Evolutionary conservation across 2,797 vertebrate genomes (phyloP).

Genomic region (Periophthalmus magnuspinnatus): DNA sequence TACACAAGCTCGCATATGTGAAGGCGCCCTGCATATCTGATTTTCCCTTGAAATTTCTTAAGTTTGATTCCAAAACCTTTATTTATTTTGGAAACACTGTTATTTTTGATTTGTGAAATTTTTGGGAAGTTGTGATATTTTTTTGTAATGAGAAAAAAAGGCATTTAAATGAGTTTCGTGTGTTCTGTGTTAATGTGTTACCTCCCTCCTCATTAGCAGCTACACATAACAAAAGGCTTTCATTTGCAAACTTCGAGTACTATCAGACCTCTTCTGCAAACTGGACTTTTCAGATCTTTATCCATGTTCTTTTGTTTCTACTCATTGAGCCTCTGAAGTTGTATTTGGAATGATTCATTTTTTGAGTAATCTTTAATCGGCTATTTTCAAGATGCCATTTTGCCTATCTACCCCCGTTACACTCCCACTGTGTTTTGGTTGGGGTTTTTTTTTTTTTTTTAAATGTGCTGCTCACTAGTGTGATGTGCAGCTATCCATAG

Average conservation of each 20-base stretch:
- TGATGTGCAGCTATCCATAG: too few relatives aligned
- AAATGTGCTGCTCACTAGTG: too few relatives aligned
- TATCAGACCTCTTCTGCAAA: too few relatives aligned
- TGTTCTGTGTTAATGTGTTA: not conserved
- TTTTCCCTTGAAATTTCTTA: not conserved
- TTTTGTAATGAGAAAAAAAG: not conserved
- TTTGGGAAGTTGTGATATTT: not conserved
- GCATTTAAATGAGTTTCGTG: not conserved
- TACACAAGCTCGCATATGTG: not conserved
- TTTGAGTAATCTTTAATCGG: too few relatives aligned
- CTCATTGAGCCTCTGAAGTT: too few relatives aligned
- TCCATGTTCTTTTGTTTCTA: too few relatives aligned
- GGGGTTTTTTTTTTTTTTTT: too few relatives aligned
- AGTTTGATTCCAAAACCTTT: not conserved
- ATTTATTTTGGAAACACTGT: not conserved
- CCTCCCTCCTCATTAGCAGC: slow-evolving; percentile 5
- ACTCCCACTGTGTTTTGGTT: too few relatives aligned
- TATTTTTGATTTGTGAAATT: not conserved
- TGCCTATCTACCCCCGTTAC: too few relatives aligned
- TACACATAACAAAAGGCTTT: not conserved
- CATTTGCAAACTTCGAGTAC: not conserved
- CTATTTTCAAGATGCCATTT: too few relatives aligned
- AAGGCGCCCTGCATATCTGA: not conserved
- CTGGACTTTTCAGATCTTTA: too few relatives aligned
- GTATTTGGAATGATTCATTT: too few relatives aligned